A percentile compares a stretch with the other conserved stretches of the same genome.
phyloP scores from a whole-genome alignment of 2,113 vertebrate genomes.

The Pelodiscus sinensis region DNA sequence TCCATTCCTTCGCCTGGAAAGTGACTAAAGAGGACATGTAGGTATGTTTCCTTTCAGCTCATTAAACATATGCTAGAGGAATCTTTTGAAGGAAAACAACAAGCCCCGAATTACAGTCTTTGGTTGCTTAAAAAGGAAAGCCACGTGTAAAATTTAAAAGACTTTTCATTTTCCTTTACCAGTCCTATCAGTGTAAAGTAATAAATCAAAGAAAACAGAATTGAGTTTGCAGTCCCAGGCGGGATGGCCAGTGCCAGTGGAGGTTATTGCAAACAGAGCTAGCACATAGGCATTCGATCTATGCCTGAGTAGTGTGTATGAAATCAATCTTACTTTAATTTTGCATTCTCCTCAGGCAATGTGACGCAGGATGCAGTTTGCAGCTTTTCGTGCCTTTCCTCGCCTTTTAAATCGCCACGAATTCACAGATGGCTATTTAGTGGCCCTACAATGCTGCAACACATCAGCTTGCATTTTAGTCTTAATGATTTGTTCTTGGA shows the following conservation, averaged over 20 bases:
- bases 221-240: constrained; percentile 63
- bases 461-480: constrained; percentile 93
- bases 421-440: constrained; percentile 96
- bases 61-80: constrained; percentile 57
- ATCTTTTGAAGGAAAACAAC: constrained; percentile 63
- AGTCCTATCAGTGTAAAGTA: constrained; percentile 62
- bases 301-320: constrained; percentile 69
- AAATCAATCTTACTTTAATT: constrained; percentile 88
- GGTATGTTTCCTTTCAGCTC: constrained; percentile 69
- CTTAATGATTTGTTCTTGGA: constrained; percentile 83
- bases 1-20: constrained; percentile 39
- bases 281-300: constrained; percentile 75
- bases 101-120: constrained; percentile 68
- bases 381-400: constrained; percentile 96
- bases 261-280: constrained; percentile 76
- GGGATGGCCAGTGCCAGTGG: constrained; percentile 56
- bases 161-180: constrained; percentile 54
- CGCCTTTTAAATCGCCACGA: constrained; percentile 97
- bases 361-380: constrained; percentile 90
- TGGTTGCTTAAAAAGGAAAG: constrained; percentile 36
- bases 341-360: constrained; percentile 89
- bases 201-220: constrained; percentile 68
- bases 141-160: constrained; percentile 56
- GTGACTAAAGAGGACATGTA: constrained; percentile 71
- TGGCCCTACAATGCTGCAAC: constrained; percentile 99